A percentile compares a stretch with the other conserved stretches of the same genome.
These are phyloP conservation scores for Phocoena phocoena DNA, from an alignment of 2,113 vertebrate species.

Conservation along the genomic window DNA sequence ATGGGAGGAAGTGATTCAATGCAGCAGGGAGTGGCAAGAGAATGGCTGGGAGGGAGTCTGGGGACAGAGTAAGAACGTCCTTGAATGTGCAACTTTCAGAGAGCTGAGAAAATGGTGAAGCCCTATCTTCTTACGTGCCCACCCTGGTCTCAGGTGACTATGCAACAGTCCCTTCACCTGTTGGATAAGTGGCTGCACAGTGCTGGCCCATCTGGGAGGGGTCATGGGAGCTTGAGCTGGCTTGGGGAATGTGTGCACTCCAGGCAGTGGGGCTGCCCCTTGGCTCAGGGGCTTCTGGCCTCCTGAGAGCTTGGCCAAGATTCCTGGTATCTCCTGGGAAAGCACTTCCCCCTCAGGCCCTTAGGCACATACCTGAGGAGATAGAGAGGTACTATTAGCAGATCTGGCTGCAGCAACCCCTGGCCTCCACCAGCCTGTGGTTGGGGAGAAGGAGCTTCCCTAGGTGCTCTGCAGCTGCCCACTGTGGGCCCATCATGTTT, in stretches of 20 bases:
- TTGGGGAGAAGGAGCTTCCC: background rate
- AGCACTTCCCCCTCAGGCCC: background rate
- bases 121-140: background rate
- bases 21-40: background rate
- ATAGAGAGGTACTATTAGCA: background rate
- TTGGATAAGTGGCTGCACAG: background rate
- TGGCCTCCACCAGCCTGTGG: background rate
- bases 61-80: background rate
- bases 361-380: background rate
- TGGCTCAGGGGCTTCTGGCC: background rate
- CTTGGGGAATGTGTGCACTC: background rate
- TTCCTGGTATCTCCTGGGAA: background rate
- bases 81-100: background rate
- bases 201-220: too few species aligned
- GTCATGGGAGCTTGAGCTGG: background rate
- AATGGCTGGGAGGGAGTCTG: background rate
- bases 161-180: background rate
- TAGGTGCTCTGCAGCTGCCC: background rate
- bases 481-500: rapidly evolving
- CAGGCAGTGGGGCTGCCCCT: background rate
- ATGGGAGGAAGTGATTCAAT: background rate
- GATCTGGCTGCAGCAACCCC: background rate
- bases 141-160: background rate
- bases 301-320: background rate
- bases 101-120: background rate